Evolutionary conservation across 2,888 invertebrate genomes (phyloP).

Genomic region (Drosophila affinis): DNA sequence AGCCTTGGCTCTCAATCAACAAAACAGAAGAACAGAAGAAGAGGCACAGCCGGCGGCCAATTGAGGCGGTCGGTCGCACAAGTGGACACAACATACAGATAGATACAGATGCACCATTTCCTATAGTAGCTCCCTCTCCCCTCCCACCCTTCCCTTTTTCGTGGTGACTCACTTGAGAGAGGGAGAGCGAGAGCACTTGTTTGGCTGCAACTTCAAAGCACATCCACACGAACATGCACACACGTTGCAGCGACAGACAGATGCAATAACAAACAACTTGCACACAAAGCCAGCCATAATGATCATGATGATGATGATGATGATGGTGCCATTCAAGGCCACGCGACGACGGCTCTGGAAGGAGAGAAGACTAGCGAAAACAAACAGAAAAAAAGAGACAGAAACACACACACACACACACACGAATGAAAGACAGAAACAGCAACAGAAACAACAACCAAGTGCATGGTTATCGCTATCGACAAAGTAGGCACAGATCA

Average conservation of each 20-base stretch:
- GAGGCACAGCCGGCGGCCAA: slow-evolving; percentile 43
- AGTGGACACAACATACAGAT: slow-evolving; percentile 14
- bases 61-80: slow-evolving; percentile 43
- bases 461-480: slow-evolving; percentile 56
- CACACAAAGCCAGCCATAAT: slow-evolving; percentile 8
- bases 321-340: slow-evolving; percentile 72
- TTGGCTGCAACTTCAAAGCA: slow-evolving; percentile 20
- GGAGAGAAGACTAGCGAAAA: slow-evolving; percentile 41
- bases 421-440: background rate
- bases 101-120: background rate
- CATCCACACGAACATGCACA: slow-evolving; percentile 5
- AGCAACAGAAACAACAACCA: slow-evolving; percentile 23
- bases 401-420: background rate
- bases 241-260: slow-evolving; percentile 6
- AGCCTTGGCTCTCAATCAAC: slow-evolving; percentile 80
- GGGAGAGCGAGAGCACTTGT: slow-evolving; percentile 31
- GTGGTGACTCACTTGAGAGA: slow-evolving; percentile 7
- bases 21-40: slow-evolving; percentile 29
- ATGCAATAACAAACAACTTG: slow-evolving; percentile 24
- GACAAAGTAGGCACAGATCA: slow-evolving; percentile 11
- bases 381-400: slow-evolving; percentile 26
- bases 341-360: slow-evolving; percentile 28
- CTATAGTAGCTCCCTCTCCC: slow-evolving; percentile 1
- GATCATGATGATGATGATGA: slow-evolving; percentile 29
- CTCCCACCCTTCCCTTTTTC: background rate